Percentiles rank a stretch among this genome's conserved stretches.
Conservation (phyloP, 2,797 vertebrate genomes). For the Scarus forsteni region DNA sequence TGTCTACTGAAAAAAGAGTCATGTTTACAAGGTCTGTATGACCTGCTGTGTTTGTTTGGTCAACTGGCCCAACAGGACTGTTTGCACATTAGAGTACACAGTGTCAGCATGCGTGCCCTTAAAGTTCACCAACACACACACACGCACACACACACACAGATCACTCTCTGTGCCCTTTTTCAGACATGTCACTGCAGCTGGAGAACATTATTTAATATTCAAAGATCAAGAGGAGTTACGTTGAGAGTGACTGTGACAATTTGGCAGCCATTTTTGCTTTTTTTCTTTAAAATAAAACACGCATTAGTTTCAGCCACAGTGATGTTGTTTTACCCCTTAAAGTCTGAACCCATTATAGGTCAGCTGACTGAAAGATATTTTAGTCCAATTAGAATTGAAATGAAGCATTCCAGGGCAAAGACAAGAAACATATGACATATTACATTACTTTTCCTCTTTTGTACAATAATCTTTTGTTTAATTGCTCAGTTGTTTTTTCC, state of each 20-base stretch:
- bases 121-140: slow-evolving; percentile 43
- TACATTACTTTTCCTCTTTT: no score
- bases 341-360: no score
- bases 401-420: no score
- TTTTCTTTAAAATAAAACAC: no score
- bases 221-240: neutral
- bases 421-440: no score
- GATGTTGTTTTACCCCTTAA: no score
- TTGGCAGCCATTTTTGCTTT: no score
- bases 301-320: no score
- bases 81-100: slow-evolving; percentile 63
- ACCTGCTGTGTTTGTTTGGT: slow-evolving; percentile 70
- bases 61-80: slow-evolving; percentile 53
- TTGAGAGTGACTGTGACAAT: slow-evolving; percentile 3
- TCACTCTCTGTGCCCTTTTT: slow-evolving; percentile 14
- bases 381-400: no score
- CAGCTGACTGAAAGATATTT: no score
- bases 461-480: no score
- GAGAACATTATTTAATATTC: neutral
- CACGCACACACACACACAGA: neutral
- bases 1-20: slow-evolving; percentile 20
- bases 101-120: slow-evolving; percentile 48
- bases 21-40: slow-evolving; percentile 64
- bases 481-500: no score
- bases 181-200: slow-evolving; percentile 4